These are phyloP conservation scores for Oscheius myriophilus DNA, from an alignment of 2,888 invertebrate genomes.

Conservation along the genomic window DNA sequence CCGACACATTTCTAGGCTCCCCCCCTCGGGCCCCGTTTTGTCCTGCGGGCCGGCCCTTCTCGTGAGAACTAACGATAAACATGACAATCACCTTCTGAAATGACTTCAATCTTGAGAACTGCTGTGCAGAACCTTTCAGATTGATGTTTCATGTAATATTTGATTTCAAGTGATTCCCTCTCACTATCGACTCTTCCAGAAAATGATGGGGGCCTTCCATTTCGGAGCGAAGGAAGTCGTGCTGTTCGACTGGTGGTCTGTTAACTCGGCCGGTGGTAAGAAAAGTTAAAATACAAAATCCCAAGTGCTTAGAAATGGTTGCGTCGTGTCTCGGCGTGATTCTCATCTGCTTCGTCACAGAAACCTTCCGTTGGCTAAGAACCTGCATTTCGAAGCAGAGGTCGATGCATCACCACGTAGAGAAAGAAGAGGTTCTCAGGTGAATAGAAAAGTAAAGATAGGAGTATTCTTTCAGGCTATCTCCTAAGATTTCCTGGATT, in stretches of 20 bases:
- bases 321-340: slow-evolving; percentile 59
- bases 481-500: slow-evolving; percentile 30
- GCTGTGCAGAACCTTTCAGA: too few species aligned
- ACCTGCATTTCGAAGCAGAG: slow-evolving; percentile 43
- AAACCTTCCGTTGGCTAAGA: slow-evolving; percentile 61
- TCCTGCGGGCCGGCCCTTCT: too few species aligned
- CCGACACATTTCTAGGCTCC: too few species aligned
- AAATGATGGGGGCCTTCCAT: slow-evolving; percentile 55
- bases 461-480: slow-evolving; percentile 29
- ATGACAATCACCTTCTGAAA: too few species aligned
- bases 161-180: background rate
- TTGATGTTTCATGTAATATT: slow-evolving; percentile 6
- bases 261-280: slow-evolving; percentile 22
- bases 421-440: slow-evolving; percentile 42
- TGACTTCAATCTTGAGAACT: too few species aligned
- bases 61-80: too few species aligned
- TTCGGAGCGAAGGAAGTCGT: slow-evolving; percentile 59
- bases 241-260: slow-evolving; percentile 65
- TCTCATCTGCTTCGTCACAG: slow-evolving; percentile 56
- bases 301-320: slow-evolving; percentile 51
- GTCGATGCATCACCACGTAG: slow-evolving; percentile 23
- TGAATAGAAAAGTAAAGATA: background rate
- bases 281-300: background rate
- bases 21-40: background rate
- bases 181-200: background rate